Evolutionary conservation across 2,888 invertebrate species (phyloP), one percentile per base, ranked within the genome.

Genomic region (Trichopria drosophilae): DNA sequence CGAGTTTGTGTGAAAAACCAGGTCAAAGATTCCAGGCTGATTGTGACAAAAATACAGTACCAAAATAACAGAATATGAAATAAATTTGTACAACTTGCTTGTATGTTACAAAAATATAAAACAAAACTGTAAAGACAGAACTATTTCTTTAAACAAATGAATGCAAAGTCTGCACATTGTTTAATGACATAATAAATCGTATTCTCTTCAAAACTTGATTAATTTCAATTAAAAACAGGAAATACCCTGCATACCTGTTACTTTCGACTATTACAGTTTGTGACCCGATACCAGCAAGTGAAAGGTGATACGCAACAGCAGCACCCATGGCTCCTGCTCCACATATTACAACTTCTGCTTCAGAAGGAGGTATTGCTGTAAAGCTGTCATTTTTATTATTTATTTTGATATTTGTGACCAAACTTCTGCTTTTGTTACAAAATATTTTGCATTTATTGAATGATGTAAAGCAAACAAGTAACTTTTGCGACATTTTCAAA

Each of bases 321-420:
- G 90, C 88, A 4, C 94, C 95, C 82, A 93, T 88, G 32, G 93
- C 85, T 18, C 95, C 95, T 12, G 93, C 94, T 3, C 95, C 95
- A 74, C 93, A 93, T 67, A 95, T 85, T 32, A 93, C 89, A 32
- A 92, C 91, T 66, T 82, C 82, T 0, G 87, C 81, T 66, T 84
- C 78, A 32, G 71, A 70, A 4, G 84, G 84, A 51, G 76, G 75
- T 26, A 55, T 41, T 28, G 60, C 44, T 37, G 64, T 52, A 4
- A 51, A 47, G 4, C 12, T 13, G 34, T 34, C 34, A 23, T 43
- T 34, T 5, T 29, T 15, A 28, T 41, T 29, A n/a, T n/a, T n/a
- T n/a, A n/a, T n/a, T n/a, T n/a, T n/a, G n/a, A n/a, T n/a, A n/a
- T n/a, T n/a, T n/a, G n/a, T n/a, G n/a, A n/a, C 6, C n/a, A 9